These are phyloP conservation scores for Mesorhabditis spiculigera DNA, from an alignment of 2,888 invertebrate genomes.

Conservation along the genomic window DNA sequence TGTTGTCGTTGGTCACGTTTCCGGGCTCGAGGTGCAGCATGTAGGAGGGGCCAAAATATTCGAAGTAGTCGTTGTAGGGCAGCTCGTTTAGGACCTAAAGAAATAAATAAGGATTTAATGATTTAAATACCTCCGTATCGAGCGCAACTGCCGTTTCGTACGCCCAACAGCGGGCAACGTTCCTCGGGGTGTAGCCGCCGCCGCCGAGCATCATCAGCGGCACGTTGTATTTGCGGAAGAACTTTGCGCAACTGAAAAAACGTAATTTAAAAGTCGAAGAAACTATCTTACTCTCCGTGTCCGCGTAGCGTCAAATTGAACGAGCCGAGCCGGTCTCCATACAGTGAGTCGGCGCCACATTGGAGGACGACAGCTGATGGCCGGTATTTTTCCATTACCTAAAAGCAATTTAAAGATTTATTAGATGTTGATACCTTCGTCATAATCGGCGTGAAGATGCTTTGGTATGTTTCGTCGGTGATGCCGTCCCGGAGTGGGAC, in stretches of 20 bases:
- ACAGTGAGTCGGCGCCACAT: conserved; percentile 96
- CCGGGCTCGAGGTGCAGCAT: conserved; percentile 51
- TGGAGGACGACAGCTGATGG: conserved; percentile 96
- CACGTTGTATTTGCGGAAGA: conserved; percentile 92
- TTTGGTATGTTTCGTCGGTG: conserved; percentile 95
- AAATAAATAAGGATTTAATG: neutral
- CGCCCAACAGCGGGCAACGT: conserved; percentile 77
- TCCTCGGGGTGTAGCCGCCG: conserved; percentile 65
- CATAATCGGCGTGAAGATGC: conserved; percentile 73
- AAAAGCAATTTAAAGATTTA: neutral
- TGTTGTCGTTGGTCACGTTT: conserved; percentile 40
- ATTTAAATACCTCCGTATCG: conserved; percentile 35
- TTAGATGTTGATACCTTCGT: neutral
- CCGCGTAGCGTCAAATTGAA: conserved; percentile 65
- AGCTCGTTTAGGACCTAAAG: conserved; percentile 29
- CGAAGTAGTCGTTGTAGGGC: conserved; percentile 53
- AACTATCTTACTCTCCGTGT: conserved; percentile 22
- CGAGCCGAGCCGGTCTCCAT: conserved; percentile 90
- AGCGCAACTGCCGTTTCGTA: conserved; percentile 80
- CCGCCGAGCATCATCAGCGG: conserved; percentile 95
- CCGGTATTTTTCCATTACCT: conserved; percentile 90
- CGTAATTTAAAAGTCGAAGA: neutral
- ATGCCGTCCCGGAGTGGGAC: conserved; percentile 96
- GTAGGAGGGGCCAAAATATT: conserved; percentile 54
- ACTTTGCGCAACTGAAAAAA: conserved; percentile 76